These are phyloP conservation scores for Tamias sibiricus DNA, from an alignment of 2,113 vertebrate species.

Conservation along the genomic window DNA sequence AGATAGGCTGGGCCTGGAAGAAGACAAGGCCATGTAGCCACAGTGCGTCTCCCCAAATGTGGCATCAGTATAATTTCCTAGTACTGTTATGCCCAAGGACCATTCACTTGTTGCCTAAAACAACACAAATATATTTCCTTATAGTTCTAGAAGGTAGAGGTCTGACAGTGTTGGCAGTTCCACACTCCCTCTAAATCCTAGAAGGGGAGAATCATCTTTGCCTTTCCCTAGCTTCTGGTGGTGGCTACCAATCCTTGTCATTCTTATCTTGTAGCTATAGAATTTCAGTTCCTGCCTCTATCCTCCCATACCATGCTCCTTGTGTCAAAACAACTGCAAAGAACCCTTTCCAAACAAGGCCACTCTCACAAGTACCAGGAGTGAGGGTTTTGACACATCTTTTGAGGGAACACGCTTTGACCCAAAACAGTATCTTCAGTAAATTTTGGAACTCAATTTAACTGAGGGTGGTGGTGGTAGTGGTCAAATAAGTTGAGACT, in stretches of 20 bases:
- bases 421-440: neutral
- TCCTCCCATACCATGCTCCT: neutral
- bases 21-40: neutral
- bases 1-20: neutral
- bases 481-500: neutral
- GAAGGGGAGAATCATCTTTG: neutral
- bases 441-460: neutral
- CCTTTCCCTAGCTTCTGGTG: neutral
- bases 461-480: neutral
- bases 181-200: neutral
- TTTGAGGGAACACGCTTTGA: neutral
- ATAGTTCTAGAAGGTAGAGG: neutral
- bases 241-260: neutral
- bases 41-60: neutral
- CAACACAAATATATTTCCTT: neutral
- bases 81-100: neutral
- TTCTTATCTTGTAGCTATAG: neutral
- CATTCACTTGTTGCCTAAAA: neutral
- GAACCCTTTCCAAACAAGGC: neutral
- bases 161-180: neutral
- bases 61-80: neutral
- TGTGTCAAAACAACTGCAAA: neutral
- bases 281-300: neutral
- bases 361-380: neutral
- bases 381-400: neutral